Conservation (phyloP, 2,888 invertebrate species). For the Chloromyia formosa region DNA sequence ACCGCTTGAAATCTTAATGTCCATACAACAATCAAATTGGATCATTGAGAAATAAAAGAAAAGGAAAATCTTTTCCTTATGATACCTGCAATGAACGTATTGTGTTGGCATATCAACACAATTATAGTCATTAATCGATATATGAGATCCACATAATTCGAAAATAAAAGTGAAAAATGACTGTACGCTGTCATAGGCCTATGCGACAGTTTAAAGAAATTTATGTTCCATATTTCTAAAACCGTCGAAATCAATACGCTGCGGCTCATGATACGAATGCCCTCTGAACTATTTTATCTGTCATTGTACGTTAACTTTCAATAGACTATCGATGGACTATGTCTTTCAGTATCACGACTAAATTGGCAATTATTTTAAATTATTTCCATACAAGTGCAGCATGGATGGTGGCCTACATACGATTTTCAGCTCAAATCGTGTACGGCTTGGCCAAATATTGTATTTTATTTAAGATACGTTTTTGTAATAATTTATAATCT, state of each 20-base stretch:
- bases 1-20: no score
- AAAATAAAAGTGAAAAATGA: constrained; percentile 7
- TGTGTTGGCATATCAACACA: no score
- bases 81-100: no score
- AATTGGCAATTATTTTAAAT: constrained; percentile 27
- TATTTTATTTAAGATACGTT: neutral
- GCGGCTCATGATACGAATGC: neutral
- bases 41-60: no score
- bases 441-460: constrained; percentile 21
- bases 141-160: no score
- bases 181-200: neutral
- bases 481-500: constrained; percentile 28
- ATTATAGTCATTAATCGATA: no score
- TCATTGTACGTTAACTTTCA: neutral
- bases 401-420: neutral
- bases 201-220: neutral
- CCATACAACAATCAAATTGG: no score
- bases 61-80: no score
- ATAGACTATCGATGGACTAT: constrained; percentile 18
- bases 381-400: constrained; percentile 12
- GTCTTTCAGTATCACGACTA: constrained; percentile 13
- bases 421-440: neutral
- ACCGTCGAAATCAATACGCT: neutral
- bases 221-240: constrained; percentile 1
- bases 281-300: constrained; percentile 2